phyloP scores from a whole-genome alignment of 2,888 invertebrate genomes.

The Galerucella pusilla region DNA sequence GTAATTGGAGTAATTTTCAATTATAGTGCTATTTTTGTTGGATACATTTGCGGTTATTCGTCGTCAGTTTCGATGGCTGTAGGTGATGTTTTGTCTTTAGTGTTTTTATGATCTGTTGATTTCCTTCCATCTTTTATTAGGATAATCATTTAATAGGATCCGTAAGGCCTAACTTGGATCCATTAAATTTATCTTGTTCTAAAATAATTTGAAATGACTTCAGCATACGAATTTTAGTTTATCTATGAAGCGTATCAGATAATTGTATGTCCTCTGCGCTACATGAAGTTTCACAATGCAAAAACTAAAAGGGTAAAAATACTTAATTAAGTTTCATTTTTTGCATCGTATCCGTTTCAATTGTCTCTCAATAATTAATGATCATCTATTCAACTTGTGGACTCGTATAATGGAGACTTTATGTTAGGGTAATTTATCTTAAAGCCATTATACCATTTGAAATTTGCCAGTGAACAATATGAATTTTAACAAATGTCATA shows the following conservation, averaged over 20 bases:
- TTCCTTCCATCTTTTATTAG: too few relatives aligned
- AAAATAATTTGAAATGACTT: too few relatives aligned
- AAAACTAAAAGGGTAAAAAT: slow-evolving; percentile 23
- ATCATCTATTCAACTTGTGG: slow-evolving; percentile 33
- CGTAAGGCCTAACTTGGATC: too few relatives aligned
- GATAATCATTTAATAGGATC: too few relatives aligned
- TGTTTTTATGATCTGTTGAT: too few relatives aligned
- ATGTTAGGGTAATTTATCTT: slow-evolving; percentile 33
- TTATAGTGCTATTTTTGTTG: too few relatives aligned
- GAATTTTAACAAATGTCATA: slow-evolving; percentile 28
- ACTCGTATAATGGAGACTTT: slow-evolving; percentile 31
- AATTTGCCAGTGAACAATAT: slow-evolving; percentile 30
- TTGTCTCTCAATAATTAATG: slow-evolving; percentile 33
- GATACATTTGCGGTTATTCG: too few relatives aligned
- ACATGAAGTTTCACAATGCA: slow-evolving; percentile 16
- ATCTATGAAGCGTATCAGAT: too few relatives aligned
- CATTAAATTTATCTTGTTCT: too few relatives aligned
- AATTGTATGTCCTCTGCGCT: not conserved
- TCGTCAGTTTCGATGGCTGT: too few relatives aligned
- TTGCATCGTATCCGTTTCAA: slow-evolving; percentile 30
- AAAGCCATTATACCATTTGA: slow-evolving; percentile 23
- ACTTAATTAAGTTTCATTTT: slow-evolving; percentile 28
- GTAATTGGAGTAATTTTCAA: not conserved
- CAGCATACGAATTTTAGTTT: too few relatives aligned
- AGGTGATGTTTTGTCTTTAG: too few relatives aligned